These are phyloP conservation scores for Theristicus caerulescens DNA, from an alignment of 2,113 vertebrate genomes.

Conservation along the genomic window DNA sequence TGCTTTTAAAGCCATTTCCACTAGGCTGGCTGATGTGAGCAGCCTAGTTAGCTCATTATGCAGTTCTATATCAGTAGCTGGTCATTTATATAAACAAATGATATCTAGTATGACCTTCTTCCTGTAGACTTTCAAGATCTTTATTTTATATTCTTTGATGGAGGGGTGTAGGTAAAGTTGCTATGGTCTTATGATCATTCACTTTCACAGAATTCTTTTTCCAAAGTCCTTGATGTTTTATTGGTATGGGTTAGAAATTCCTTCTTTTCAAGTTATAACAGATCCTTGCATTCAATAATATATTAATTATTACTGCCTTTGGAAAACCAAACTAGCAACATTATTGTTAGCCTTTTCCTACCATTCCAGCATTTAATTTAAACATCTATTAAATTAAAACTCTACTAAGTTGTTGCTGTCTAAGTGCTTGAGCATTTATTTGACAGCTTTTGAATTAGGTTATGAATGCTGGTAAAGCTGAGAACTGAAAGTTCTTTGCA, in stretches of 20 bases:
- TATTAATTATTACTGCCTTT: background rate
- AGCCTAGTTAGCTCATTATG: background rate
- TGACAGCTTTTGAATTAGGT: background rate
- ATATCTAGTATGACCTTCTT: background rate
- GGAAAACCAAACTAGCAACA: background rate
- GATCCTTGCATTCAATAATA: background rate
- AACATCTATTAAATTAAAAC: background rate
- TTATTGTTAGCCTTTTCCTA: background rate
- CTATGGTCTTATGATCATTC: background rate
- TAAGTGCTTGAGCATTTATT: background rate
- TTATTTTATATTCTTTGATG: background rate
- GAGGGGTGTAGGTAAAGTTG: background rate
- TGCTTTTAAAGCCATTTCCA: background rate
- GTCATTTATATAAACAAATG: background rate
- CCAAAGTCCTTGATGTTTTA: background rate
- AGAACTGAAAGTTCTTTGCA: background rate
- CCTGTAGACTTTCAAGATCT: background rate
- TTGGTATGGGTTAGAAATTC: background rate
- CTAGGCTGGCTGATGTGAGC: background rate
- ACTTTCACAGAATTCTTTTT: background rate
- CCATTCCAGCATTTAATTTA: background rate
- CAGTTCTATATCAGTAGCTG: background rate
- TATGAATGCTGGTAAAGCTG: background rate
- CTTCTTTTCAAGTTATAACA: background rate
- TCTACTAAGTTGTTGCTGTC: background rate